Conservation (phyloP, 2,797 vertebrate genomes). For the Chiloscyllium punctatum region DNA sequence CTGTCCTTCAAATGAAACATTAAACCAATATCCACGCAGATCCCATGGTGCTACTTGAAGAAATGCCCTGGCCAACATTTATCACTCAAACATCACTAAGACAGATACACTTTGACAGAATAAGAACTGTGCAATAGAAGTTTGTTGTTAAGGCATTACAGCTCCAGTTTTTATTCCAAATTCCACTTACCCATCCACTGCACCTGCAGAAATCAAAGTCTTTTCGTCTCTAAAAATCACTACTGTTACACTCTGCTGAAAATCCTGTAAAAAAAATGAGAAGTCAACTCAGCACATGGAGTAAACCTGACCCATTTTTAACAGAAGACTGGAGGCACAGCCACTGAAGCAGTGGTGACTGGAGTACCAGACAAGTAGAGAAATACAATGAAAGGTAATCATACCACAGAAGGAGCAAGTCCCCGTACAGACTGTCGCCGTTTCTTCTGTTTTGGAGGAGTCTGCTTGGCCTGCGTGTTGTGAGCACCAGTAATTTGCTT, state of each 20-base stretch:
- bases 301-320: neutral
- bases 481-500: conserved; percentile 93
- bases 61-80: neutral
- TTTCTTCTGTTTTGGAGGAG: conserved; percentile 71
- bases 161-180: neutral
- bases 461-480: conserved; percentile 71
- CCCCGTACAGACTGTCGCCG: conserved; percentile 63
- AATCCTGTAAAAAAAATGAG: conserved; percentile 53
- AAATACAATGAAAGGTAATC: conserved; percentile 40
- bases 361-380: neutral
- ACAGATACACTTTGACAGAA: neutral
- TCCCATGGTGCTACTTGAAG: neutral
- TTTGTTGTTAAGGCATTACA: neutral
- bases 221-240: conserved; percentile 87
- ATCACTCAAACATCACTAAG: neutral
- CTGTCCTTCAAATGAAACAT: neutral
- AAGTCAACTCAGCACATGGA: neutral
- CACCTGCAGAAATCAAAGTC: conserved; percentile 86
- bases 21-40: neutral
- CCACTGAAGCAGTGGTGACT: neutral
- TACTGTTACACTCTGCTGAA: conserved; percentile 92
- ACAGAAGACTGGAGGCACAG: neutral
- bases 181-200: conserved; percentile 83
- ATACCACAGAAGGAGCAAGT: conserved; percentile 86
- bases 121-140: neutral